Base-by-base conservation (phyloP, 2,888 invertebrate species). In the Caenorhabditis sinica region DNA sequence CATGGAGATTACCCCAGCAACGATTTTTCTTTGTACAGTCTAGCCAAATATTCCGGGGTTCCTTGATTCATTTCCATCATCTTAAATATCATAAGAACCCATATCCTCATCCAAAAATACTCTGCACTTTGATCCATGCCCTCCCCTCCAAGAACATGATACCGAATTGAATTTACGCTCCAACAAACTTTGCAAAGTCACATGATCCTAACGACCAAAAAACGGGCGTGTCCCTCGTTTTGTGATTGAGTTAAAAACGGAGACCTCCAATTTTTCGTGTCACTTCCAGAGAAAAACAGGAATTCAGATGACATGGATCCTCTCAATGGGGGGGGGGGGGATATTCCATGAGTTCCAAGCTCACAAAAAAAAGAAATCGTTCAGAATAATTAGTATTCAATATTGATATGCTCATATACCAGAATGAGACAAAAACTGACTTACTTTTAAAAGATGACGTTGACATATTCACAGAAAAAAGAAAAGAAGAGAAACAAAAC, bases 81-180 rank as follows among this genome's bases (percentile, higher is more conserved):
- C 3, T 4, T n/a, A 53, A 4, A 53, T 6, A 9, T 25, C 17
- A 49, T 49, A n/a, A n/a, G n/a, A n/a, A n/a, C n/a, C n/a, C n/a
- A n/a, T n/a, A n/a, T n/a, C n/a, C n/a, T n/a, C n/a, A n/a, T n/a
- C n/a, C n/a, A n/a, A n/a, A n/a, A n/a, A n/a, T n/a, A n/a, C n/a
- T 58, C 25, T 49, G 49, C 51, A 68, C 68, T 68, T 68, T 53
- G 51, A 33, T 30, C 30, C 40, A 40, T 13, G 15, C 65, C 65
- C 65, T 4, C 9, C 65, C 65, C 65, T 4, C 9, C 20, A 20
- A 68, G 36, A 68, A 51, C 51, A 49, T 33, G 11, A 51, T 51
- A n/a, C 66, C 36, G 63, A 73, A 49, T 61, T 33, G 36, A 63
- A 72, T 72, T 73, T 49, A 73, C 51, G 73, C 73, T 61, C 49